Percentiles rank a stretch among this genome's conserved stretches.
Conservation (phyloP, 2,797 vertebrate species). For the Bovichtus variegatus region DNA sequence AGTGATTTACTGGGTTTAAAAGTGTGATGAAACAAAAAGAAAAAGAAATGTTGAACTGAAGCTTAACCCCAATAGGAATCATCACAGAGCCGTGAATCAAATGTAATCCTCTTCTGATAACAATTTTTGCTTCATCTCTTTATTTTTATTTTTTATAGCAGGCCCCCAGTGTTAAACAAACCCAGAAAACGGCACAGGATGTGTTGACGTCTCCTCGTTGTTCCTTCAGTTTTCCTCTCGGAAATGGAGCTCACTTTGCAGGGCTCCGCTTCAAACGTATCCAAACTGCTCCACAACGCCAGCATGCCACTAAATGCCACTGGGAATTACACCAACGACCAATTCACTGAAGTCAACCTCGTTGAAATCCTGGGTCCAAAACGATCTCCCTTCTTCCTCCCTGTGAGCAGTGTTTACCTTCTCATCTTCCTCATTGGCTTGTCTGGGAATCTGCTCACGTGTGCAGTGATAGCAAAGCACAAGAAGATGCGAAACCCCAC, state of each 20-base stretch:
- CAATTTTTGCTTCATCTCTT: neutral
- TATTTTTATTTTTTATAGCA: neutral
- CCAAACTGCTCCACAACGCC: constrained; percentile 63
- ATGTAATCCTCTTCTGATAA: neutral
- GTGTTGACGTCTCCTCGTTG: constrained; percentile 25
- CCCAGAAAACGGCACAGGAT: constrained; percentile 15
- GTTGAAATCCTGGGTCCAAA: constrained; percentile 83
- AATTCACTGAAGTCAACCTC: constrained; percentile 76
- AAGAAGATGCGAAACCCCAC: constrained; percentile 87
- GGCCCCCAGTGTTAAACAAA: constrained; percentile 22
- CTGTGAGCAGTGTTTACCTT: constrained; percentile 81
- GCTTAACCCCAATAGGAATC: neutral
- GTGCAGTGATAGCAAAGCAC: constrained; percentile 84
- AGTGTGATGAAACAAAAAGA: neutral
- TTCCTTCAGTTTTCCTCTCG: constrained; percentile 8
- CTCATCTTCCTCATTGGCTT: constrained; percentile 84
- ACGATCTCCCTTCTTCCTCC: constrained; percentile 84
- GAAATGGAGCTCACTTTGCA: constrained; percentile 67
- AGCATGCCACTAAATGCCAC: constrained; percentile 64
- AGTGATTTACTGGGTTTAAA: neutral
- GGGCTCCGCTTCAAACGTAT: constrained; percentile 61
- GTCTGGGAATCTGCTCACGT: constrained; percentile 86
- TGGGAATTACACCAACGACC: constrained; percentile 62
- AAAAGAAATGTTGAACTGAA: constrained; percentile 5
- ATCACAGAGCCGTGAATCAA: constrained; percentile 1